phyloP scores from a whole-genome alignment of 2,888 invertebrate genomes.

The Phalera bucephala region DNA sequence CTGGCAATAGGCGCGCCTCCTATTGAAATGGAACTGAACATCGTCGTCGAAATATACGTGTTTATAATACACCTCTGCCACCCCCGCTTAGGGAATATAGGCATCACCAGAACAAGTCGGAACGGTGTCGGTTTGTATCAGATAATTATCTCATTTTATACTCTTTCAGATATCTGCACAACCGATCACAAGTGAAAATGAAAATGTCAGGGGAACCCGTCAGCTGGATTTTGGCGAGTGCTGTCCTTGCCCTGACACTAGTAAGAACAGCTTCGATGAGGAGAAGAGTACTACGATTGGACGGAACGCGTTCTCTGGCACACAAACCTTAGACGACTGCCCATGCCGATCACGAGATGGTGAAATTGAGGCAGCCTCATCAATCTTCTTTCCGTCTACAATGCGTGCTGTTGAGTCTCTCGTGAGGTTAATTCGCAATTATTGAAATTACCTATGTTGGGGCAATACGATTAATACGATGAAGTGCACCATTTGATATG shows the following conservation, averaged over 20 bases:
- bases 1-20: too few relatives aligned
- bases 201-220: slow-evolving; percentile 26
- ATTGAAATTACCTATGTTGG: too few relatives aligned
- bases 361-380: slow-evolving; percentile 59
- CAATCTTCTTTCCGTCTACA: slow-evolving; percentile 48
- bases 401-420: slow-evolving; percentile 40
- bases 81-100: too few relatives aligned
- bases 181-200: slow-evolving; percentile 33
- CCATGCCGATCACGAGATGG: slow-evolving; percentile 41
- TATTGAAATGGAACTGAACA: neutral
- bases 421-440: slow-evolving; percentile 37
- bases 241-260: slow-evolving; percentile 55
- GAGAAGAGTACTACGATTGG: neutral
- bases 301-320: slow-evolving; percentile 9
- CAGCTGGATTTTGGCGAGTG: slow-evolving; percentile 47
- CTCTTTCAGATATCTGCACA: slow-evolving; percentile 48
- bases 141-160: neutral
- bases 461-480: too few relatives aligned
- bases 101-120: neutral
- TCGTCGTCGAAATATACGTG: neutral
- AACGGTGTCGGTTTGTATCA: neutral
- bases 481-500: too few relatives aligned
- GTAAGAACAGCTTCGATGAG: slow-evolving; percentile 5
- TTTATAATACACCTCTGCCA: too few relatives aligned
- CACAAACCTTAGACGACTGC: slow-evolving; percentile 39